Evolutionary conservation across 2,113 vertebrate species (phyloP).

Genomic region (Equus quagga): DNA sequence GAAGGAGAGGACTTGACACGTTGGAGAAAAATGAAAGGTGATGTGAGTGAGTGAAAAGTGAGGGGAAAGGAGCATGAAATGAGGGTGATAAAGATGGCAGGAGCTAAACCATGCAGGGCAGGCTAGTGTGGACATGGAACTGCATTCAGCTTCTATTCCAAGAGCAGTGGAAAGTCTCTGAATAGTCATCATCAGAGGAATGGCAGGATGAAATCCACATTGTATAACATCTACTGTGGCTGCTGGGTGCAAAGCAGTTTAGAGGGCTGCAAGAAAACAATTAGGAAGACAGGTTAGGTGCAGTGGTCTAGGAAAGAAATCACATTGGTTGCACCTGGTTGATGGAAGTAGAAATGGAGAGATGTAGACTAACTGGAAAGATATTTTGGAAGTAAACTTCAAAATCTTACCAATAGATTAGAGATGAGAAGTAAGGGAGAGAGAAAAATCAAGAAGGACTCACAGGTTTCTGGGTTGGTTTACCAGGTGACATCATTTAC

Average conservation of each 20-base stretch:
- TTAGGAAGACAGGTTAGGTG: neutral
- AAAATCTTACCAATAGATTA: neutral
- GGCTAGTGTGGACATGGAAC: neutral
- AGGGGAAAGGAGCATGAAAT: neutral
- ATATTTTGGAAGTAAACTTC: neutral
- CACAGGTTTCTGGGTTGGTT: neutral
- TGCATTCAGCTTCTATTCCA: neutral
- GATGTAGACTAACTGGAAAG: neutral
- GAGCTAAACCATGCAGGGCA: neutral
- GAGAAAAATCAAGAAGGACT: neutral
- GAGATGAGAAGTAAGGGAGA: neutral
- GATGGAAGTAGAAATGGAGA: neutral
- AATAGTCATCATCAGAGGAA: neutral
- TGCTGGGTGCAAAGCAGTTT: neutral
- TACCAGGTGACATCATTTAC: neutral
- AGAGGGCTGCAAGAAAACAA: neutral
- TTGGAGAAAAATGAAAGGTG: neutral
- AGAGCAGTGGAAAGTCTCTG: neutral
- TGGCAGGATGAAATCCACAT: neutral
- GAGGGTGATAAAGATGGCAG: neutral
- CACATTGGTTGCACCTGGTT: neutral
- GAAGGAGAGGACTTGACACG: neutral
- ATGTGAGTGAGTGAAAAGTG: neutral
- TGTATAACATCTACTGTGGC: fast-evolving
- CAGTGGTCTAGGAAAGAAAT: neutral